Base-by-base conservation (phyloP, 2,113 vertebrate genomes). In the Sterrhoptilus dennistouni region DNA sequence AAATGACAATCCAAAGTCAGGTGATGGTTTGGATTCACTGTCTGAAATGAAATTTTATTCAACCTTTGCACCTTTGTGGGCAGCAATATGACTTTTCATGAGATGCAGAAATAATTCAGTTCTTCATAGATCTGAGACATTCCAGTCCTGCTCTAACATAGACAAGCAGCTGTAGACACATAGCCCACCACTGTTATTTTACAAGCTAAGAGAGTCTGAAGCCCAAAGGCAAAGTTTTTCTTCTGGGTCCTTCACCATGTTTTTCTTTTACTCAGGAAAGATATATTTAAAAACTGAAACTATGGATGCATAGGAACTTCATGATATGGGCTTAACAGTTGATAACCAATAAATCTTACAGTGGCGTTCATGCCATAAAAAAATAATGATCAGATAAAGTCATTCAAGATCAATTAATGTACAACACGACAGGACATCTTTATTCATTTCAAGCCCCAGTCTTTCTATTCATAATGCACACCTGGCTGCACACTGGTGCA, bases 131-230 rank as follows among this genome's bases (percentile, higher is more conserved):
- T 63, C 36, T 36, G 19, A 85, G 29, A 71, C 29, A 14, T 49
- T 75, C 21, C 13, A 72, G 29, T 49, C 27, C 35, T 68, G 8
- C 11, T 64, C 29, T 16, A 89, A 50, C 6, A 19, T 0, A 2
- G 31, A 56, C 16, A 74, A 63, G 12, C 2, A 12, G 12, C 11
- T 50, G 23, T 33, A 82, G 21, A 24, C 8, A n/a, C 0, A 0
- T 36, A 65, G 27, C 19, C 36, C 52, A 47, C 18, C 18, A 21
- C 4, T 3, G 1, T 54, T 60, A 20, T 24, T 52, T 78, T 27
- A 44, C 12, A 9, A 87, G 5, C 3, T 27, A 28, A 94, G 14
- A 36, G 12, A 33, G 31, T 49, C 11, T 24, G 38, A 86, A 83
- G 19, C 2, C 33, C 15, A 24, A 61, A 85, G 40, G 9, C 8